Base-by-base conservation (phyloP, 2,888 invertebrate genomes). In the Chirona hameri region DNA sequence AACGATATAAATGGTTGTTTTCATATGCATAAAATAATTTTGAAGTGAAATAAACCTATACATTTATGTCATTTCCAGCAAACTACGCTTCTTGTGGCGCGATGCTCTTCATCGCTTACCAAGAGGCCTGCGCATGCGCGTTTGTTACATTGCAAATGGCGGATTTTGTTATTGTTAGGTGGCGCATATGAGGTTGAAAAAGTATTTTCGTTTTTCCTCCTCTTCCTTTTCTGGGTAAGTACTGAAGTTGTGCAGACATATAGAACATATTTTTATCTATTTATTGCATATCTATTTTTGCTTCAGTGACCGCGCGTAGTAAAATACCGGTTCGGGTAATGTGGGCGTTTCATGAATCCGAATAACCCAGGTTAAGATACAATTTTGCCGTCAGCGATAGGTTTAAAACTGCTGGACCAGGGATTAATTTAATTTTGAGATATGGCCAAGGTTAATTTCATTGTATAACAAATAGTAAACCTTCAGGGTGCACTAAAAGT, bases 111-210 rank as follows among this genome's bases (percentile, higher is more conserved):
- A 29, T n/a, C 39, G 21, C 39, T 39, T 39, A 18, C 76, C 76
- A 31, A 76, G 39, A 27, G 57, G 39, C 39, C 76, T 79, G 85
- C 84, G 85, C 84, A 84, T 85, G 84, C 84, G 84, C 83, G 83
- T 81, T 83, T 79, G 81, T 80, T 82, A 84, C 93, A 95, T 94
- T 95, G 94, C 95, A 96, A 96, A 97, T 97, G 96, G 96, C 96
- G 95, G 93, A 95, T 93, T 95, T 95, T 97, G 96, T 96, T 96
- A 95, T 96, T 96, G 96, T 96, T 96, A 88, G 94, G 94, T 94
- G 94, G 93, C 93, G 93, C 93, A 88, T 88, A 88, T 89, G 88
- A 89, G 88, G 88, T 88, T 88, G 88, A 87, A 87, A 88, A 88
- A 88, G 88, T 88, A 89, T 89, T 87, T 88, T 87, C 87, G 87